These are phyloP conservation scores for Ochlodes sylvanus DNA, from an alignment of 2,888 invertebrate species.

Conservation along the genomic window DNA sequence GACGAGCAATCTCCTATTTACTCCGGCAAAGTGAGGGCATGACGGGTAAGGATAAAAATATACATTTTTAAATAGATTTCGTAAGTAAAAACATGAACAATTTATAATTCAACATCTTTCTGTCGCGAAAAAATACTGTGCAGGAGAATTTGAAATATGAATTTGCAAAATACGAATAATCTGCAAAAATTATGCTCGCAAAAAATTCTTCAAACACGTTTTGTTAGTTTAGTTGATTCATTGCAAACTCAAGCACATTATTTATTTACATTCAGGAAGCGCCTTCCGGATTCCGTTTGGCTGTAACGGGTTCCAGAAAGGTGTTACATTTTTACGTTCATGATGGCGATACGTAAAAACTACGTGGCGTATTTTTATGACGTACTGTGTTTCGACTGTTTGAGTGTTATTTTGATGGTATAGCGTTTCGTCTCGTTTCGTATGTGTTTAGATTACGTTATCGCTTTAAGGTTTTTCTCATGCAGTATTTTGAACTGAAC, in stretches of 20 bases:
- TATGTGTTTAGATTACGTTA: conserved; percentile 13
- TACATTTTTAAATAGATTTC: not conserved
- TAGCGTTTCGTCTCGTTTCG: not conserved
- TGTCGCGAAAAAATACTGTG: too few species aligned
- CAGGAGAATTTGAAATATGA: not conserved
- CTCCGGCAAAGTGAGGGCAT: too few species aligned
- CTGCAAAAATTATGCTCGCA: conserved; percentile 14
- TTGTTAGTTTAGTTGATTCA: conserved; percentile 13
- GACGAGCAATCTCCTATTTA: too few species aligned
- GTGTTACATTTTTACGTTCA: conserved; percentile 35
- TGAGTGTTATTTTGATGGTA: conserved; percentile 13
- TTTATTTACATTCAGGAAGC: conserved; percentile 37
- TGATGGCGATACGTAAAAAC: conserved; percentile 31
- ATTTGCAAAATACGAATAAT: conserved; percentile 8
- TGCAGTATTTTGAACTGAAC: too few species aligned
- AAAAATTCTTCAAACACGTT: conserved; percentile 24
- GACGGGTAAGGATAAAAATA: too few species aligned
- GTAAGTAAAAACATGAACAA: not conserved
- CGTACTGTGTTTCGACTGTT: conserved; percentile 28
- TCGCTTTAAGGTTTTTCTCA: not conserved
- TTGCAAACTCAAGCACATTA: conserved; percentile 24
- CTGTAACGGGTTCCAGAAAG: conserved; percentile 22
- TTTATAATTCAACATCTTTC: not conserved
- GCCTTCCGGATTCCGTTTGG: conserved; percentile 35
- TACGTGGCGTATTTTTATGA: conserved; percentile 29